Evolutionary conservation across 2,113 vertebrate genomes (phyloP), one percentile per base, ranked within the genome.

Genomic region (Zosterops lateralis): DNA sequence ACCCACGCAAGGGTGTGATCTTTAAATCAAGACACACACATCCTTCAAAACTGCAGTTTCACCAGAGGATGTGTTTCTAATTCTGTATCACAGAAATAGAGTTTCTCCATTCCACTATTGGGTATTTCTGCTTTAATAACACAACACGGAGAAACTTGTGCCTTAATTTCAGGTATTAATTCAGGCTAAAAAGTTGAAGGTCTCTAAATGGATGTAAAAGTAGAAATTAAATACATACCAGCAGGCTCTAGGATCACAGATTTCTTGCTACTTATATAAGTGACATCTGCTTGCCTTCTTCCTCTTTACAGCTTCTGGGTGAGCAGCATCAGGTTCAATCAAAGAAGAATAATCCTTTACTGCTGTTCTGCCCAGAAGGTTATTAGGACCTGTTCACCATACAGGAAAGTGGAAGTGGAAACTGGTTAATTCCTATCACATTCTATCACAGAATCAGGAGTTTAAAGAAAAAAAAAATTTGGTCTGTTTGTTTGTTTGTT

Each of bases 221-320:
- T 62, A 42, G n/a, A 81, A 76, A 81, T 50, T 10, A 86, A 66
- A 75, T 44, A 28, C 12, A 9, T 72, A 76, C 20, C 56, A 57
- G 19, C 18, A 86, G 66, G 40, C 44, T 93, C 10, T 29, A 45
- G 42, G 42, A 79, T 87, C n/a, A 42, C 44, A 34, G 58, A 36
- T 81, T 58, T 61, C 89, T 87, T 86, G 47, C 54, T 75, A 10
- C 78, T 97, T 95, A 87, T 4, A 1, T 93, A 95, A 90, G n/a
- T 65, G 74, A 34, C 76, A 92, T 81, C 91, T 93, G 75, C 34
- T 87, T 96, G 38, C 77, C 38, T 85, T 91, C 40, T 58, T 94
- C 34, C 36, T 92, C 31, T 68, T 65, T 68, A 48, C 76, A 80
- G 66, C 83, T 96, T 89, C 62, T 67, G 89, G 47, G 32, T 78